Evolutionary conservation across 2,113 vertebrate species (phyloP).

Genomic region (Chaenocephalus aceratus): DNA sequence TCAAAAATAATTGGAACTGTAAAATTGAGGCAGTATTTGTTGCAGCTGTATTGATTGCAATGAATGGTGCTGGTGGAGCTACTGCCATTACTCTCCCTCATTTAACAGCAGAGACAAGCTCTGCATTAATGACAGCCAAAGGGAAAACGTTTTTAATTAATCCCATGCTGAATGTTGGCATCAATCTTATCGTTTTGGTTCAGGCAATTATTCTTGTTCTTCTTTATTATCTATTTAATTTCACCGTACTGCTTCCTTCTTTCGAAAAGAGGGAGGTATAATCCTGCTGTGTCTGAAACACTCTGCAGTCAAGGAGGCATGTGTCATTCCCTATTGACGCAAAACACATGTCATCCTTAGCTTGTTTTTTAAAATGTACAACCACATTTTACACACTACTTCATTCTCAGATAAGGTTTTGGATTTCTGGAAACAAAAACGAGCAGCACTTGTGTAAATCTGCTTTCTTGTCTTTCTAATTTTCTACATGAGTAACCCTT

Average conservation of each 20-base stretch:
- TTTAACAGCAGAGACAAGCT: background rate
- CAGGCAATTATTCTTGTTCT: background rate
- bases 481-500: conserved; percentile 7
- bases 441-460: background rate
- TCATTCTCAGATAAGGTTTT: background rate
- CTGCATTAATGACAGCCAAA: background rate
- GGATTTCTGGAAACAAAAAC: background rate
- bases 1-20: no score
- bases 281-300: background rate
- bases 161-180: background rate
- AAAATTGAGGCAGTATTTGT: no score
- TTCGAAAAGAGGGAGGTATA: background rate
- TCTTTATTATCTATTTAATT: background rate
- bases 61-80: background rate
- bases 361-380: background rate
- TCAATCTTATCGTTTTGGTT: background rate
- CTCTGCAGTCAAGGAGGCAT: background rate
- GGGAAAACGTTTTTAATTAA: background rate
- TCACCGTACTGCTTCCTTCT: background rate
- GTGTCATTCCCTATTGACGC: background rate
- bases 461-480: background rate
- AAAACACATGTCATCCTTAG: background rate
- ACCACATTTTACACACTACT: background rate
- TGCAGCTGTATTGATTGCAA: background rate
- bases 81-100: background rate